phyloP scores from a whole-genome alignment of 2,797 vertebrate species.

The Acomys russatus region DNA sequence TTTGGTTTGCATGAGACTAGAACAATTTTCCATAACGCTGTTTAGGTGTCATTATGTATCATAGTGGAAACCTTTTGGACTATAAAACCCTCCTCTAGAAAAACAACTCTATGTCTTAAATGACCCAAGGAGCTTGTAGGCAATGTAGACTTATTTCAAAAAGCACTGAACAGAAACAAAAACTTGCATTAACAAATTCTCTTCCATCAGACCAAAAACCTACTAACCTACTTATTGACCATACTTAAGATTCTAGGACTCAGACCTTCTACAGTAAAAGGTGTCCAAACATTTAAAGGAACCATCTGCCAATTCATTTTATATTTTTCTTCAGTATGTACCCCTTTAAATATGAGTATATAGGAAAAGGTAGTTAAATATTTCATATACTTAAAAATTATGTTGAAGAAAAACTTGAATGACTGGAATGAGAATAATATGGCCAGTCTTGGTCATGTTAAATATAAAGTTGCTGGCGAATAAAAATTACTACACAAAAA shows the following conservation, averaged over 20 bases:
- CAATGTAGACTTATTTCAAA: not conserved
- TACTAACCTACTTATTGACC: not conserved
- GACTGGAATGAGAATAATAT: not conserved
- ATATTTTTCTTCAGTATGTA: not conserved
- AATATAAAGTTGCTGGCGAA: not conserved
- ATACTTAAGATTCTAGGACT: not conserved
- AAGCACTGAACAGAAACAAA: not conserved
- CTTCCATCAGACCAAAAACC: not conserved
- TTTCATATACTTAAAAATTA: not conserved
- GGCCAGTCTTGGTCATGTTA: not conserved
- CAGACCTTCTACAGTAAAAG: not conserved
- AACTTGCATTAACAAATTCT: slow-evolving; percentile 11
- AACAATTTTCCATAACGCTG: not conserved
- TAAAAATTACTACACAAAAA: not conserved
- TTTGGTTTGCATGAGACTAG: not conserved
- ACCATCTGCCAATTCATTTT: not conserved
- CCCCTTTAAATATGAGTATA: not conserved
- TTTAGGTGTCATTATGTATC: not conserved
- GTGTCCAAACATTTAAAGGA: not conserved
- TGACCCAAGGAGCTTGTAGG: not conserved
- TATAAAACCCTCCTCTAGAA: not conserved
- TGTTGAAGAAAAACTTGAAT: slow-evolving; percentile 14
- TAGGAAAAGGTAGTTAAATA: not conserved
- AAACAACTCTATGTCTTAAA: not conserved
- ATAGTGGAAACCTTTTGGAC: not conserved